phyloP scores from a whole-genome alignment of 2,888 invertebrate species.

The Eupithecia inturbata region DNA sequence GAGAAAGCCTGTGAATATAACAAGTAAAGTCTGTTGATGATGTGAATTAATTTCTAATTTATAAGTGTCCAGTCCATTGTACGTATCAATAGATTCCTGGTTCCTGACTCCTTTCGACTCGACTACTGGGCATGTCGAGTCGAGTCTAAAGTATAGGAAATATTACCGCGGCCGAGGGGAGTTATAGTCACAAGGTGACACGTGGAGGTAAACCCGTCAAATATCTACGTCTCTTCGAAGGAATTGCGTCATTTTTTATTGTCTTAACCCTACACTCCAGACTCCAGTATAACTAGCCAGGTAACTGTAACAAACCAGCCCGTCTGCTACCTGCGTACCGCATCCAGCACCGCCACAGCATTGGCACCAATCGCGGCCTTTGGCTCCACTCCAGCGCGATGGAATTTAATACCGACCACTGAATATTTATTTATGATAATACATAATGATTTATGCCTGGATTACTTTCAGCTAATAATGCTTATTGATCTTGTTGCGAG shows the following conservation, averaged over 20 bases:
- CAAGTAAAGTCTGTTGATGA: too few relatives aligned
- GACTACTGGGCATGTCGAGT: too few relatives aligned
- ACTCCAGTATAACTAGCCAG: too few relatives aligned
- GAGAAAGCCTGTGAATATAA: too few relatives aligned
- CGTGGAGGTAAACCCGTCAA: background rate
- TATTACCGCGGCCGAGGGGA: too few relatives aligned
- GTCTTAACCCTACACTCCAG: too few relatives aligned
- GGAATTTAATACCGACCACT: conserved; percentile 78
- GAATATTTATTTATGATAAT: conserved; percentile 83
- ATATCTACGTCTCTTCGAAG: background rate
- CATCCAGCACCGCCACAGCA: conserved; percentile 38
- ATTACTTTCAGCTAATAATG: conserved; percentile 73
- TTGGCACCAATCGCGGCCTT: conserved; percentile 57
- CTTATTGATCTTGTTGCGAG: conserved; percentile 44
- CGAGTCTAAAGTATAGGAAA: too few relatives aligned
- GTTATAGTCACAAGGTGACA: background rate
- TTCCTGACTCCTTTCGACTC: too few relatives aligned
- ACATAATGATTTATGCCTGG: conserved; percentile 77
- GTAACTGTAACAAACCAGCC: background rate
- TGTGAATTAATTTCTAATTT: too few relatives aligned
- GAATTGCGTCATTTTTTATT: background rate
- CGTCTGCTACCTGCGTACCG: background rate
- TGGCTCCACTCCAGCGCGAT: conserved; percentile 71
- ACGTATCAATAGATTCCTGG: too few relatives aligned
- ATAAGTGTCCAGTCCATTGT: too few relatives aligned